phyloP scores from a whole-genome alignment of 2,113 vertebrate species.

The Malurus alboscapulatus region DNA sequence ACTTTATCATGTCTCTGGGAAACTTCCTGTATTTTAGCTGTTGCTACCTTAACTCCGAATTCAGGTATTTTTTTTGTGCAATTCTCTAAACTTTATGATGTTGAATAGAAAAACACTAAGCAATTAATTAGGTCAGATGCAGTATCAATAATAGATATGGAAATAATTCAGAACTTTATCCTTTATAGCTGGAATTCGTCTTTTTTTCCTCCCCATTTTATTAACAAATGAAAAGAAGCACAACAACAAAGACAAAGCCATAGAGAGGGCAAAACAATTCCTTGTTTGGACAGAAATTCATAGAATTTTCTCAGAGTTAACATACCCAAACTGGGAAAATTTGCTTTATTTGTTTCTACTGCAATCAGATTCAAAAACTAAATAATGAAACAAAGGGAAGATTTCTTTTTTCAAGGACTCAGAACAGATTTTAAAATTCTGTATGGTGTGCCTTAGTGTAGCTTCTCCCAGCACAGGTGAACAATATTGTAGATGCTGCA shows the following conservation, averaged over 20 bases:
- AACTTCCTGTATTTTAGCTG: background rate
- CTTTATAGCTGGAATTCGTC: background rate
- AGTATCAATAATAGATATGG: background rate
- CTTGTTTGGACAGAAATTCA: background rate
- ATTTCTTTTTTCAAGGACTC: background rate
- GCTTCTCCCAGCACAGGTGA: background rate
- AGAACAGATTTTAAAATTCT: background rate
- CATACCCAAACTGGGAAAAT: background rate
- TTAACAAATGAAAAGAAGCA: background rate
- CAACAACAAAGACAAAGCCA: background rate
- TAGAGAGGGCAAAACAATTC: background rate
- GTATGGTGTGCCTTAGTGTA: background rate
- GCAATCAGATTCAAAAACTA: conserved; percentile 10
- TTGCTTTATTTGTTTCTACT: background rate
- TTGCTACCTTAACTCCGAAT: background rate
- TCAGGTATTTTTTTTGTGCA: background rate
- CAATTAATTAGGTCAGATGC: background rate
- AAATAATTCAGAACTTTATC: background rate
- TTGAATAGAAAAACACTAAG: accelerated
- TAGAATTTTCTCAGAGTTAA: background rate
- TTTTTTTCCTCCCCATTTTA: background rate
- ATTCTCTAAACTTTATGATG: background rate
- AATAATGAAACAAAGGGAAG: conserved; percentile 26
- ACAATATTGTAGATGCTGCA: background rate
- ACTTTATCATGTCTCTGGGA: background rate